phyloP scores from a whole-genome alignment of 2,888 invertebrate species.

The Acrobasis consociella region DNA sequence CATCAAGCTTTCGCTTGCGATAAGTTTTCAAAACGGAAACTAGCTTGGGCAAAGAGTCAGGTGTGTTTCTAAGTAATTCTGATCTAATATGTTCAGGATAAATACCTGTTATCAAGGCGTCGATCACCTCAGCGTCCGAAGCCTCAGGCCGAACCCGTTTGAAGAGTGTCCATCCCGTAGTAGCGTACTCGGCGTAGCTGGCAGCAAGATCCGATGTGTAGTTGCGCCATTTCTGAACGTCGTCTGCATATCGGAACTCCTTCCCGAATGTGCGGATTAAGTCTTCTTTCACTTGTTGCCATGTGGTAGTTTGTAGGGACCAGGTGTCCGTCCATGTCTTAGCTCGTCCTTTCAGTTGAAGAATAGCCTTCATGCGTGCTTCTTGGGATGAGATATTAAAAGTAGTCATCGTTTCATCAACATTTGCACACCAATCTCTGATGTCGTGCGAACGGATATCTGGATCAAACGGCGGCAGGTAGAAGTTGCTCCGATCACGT shows the following conservation, averaged over 20 bases:
- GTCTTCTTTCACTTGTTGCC: slow-evolving; percentile 13
- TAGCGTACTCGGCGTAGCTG: no score
- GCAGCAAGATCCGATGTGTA: no score
- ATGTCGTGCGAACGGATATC: slow-evolving; percentile 20
- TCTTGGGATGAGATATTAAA: slow-evolving; percentile 29
- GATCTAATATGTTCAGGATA: slow-evolving; percentile 19
- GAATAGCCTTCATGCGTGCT: slow-evolving; percentile 32
- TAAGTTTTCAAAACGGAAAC: not conserved
- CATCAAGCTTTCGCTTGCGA: not conserved
- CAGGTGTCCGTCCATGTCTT: slow-evolving; percentile 34
- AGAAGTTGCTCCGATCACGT: no score
- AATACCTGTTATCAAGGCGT: slow-evolving; percentile 22
- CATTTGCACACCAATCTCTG: slow-evolving; percentile 26
- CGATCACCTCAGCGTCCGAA: not conserved
- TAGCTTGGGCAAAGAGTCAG: not conserved
- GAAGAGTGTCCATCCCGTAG: slow-evolving; percentile 26
- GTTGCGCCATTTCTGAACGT: no score
- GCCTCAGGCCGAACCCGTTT: slow-evolving; percentile 14
- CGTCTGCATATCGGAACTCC: no score
- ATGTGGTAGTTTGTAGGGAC: slow-evolving; percentile 19
- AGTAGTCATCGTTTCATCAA: slow-evolving; percentile 22
- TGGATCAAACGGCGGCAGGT: no score
- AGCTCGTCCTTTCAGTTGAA: slow-evolving; percentile 30
- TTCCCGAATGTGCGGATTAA: no score
- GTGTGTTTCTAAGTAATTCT: slow-evolving; percentile 18